These are phyloP conservation scores for Danio jaintianensis DNA, from an alignment of 2,797 vertebrate species.

Conservation along the genomic window DNA sequence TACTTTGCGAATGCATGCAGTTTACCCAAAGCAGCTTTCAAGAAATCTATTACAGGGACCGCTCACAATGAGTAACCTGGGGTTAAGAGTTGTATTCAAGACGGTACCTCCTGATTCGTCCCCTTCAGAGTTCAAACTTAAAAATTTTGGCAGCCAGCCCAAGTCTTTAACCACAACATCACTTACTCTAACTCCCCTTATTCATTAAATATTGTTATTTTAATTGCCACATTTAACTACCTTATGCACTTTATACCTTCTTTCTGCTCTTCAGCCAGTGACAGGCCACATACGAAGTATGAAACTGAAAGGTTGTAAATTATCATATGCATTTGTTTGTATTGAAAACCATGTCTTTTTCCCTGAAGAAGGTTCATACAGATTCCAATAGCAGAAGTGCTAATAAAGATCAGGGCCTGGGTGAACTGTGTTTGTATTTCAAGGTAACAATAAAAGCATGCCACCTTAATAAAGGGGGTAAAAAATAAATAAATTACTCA, in stretches of 20 bases:
- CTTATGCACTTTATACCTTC: not conserved
- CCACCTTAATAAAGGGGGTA: not conserved
- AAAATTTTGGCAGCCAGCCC: not conserved
- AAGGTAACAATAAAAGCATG: too few species aligned
- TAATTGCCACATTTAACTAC: not conserved
- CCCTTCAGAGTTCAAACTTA: not conserved
- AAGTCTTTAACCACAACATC: not conserved
- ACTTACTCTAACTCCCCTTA: not conserved
- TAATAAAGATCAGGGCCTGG: too few species aligned
- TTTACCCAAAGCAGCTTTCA: not conserved
- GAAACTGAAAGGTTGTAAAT: too few species aligned
- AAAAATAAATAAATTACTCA: not conserved
- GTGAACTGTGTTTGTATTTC: too few species aligned
- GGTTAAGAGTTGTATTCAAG: slow-evolving; percentile 7
- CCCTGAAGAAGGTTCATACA: too few species aligned
- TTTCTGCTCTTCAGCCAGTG: not conserved
- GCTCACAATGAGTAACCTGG: not conserved
- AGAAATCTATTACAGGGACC: not conserved
- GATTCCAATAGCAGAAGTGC: too few species aligned
- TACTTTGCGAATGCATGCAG: slow-evolving; percentile 18
- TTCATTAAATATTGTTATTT: slow-evolving; percentile 13
- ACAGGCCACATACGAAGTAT: not conserved
- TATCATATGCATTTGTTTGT: too few species aligned
- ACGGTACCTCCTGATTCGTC: not conserved
- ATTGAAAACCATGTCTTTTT: too few species aligned